Base-by-base conservation (phyloP, 2,113 vertebrate species). In the Muntiacus muntjak region DNA sequence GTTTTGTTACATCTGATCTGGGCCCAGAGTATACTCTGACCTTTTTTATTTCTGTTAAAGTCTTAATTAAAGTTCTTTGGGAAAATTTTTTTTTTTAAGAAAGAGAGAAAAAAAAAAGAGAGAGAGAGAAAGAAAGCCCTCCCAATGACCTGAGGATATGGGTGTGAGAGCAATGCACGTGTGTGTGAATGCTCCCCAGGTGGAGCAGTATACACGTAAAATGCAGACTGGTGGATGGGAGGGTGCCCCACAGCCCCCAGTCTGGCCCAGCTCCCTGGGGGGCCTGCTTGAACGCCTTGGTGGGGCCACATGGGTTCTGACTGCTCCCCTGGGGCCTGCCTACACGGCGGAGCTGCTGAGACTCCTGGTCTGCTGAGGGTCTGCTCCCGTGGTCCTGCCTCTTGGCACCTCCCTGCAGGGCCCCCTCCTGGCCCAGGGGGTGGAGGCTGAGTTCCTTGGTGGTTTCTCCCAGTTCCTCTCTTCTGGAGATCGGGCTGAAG, bases 151-250 rank as follows among this genome's bases (percentile, higher is more conserved):
- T 4, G 55, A 58, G 28, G 76, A n/a, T 81, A 7, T 2, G 30
- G 17, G 17, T 58, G 2, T 28, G 43, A 26, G 81, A 40, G 26
- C 71, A 33, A 7, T 1, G 5, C 16, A 6, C 0, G 6, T 3
- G 2, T 50, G 25, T 36, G 7, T 23, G 7, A 9, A 2, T 25
- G 25, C 11, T 14, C 28, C 19, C 28, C 36, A 2, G 7, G n/a
- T 76, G 26, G 17, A 45, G 15, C 1, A 21, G 28, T 2, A 0
- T 8, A 16, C 1, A n/a, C 3, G 21, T 21, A n/a, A 15, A 36
- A 6, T 23, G 9, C 60, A 64, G 84, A 40, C 45, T 30, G 36
- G 1, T 12, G 28, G 26, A 1, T 23, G 82, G 28, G 47, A 23
- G 82, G 79, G 36, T 1, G 9, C 62, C 25, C 16, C 30, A 19